phyloP scores from a whole-genome alignment of 1,140 invertebrate genomes.

The Drosophila tani region DNA sequence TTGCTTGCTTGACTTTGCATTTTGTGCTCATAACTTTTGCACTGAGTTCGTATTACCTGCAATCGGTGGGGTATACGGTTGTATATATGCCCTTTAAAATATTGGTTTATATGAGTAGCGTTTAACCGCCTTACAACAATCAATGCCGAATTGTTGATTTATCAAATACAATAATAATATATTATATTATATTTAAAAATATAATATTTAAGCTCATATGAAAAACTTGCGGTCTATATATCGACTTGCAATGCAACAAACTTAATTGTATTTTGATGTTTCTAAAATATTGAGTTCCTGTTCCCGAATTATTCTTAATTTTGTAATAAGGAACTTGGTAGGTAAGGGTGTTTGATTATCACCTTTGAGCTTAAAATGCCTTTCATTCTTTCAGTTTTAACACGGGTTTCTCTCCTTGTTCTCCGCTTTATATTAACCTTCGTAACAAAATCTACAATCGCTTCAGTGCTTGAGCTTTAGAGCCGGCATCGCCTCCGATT shows the following conservation, averaged over 20 bases:
- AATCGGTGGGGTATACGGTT: constrained; percentile 23
- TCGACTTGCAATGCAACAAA: not conserved
- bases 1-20: constrained; percentile 84
- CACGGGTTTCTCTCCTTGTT: constrained; percentile 59
- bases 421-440: constrained; percentile 60
- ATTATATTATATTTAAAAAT: not conserved
- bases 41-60: constrained; percentile 69
- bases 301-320: too few species aligned
- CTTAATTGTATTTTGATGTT: not conserved
- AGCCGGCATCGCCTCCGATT: constrained; percentile 55
- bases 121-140: constrained; percentile 3
- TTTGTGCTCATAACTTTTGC: constrained; percentile 82
- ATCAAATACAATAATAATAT: too few species aligned
- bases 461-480: constrained; percentile 51
- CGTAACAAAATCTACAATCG: constrained; percentile 72
- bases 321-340: not conserved
- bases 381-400: constrained; percentile 52
- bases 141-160: not conserved
- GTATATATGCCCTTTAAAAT: constrained; percentile 12
- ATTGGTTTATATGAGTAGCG: not conserved
- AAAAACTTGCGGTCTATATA: too few species aligned
- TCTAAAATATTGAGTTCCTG: not conserved
- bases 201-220: not conserved
- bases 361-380: not conserved
- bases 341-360: constrained; percentile 29